Conservation (phyloP, 2,888 invertebrate species). For the Nymphalis urticae region DNA sequence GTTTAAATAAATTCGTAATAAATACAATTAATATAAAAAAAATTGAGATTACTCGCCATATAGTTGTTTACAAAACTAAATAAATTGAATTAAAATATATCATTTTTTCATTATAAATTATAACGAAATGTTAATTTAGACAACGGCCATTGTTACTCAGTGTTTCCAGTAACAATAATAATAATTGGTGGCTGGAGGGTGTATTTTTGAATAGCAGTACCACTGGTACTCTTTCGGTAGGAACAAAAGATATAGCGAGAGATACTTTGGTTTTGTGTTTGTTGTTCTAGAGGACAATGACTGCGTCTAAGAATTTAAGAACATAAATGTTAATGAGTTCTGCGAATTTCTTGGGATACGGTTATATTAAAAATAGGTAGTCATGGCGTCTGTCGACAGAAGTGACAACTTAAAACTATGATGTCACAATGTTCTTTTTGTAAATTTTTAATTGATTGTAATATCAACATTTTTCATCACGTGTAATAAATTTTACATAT, state of each 20-base stretch:
- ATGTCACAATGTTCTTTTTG: too few species aligned
- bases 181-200: slow-evolving; percentile 41
- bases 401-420: too few species aligned
- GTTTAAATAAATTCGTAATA: too few species aligned
- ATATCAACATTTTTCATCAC: too few species aligned
- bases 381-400: too few species aligned
- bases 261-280: slow-evolving; percentile 40
- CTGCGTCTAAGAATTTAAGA: slow-evolving; percentile 37
- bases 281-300: slow-evolving; percentile 39
- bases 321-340: slow-evolving; percentile 27
- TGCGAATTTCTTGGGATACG: not conserved
- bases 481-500: too few species aligned
- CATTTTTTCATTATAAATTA: not conserved
- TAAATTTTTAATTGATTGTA: too few species aligned
- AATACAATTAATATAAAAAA: too few species aligned
- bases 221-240: slow-evolving; percentile 43
- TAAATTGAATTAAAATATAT: slow-evolving; percentile 14
- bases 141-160: slow-evolving; percentile 37
- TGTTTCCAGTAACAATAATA: slow-evolving; percentile 40
- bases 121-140: slow-evolving; percentile 32
- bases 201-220: slow-evolving; percentile 43
- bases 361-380: too few species aligned
- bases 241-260: slow-evolving; percentile 42
- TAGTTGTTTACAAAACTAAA: too few species aligned
- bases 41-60: too few species aligned